Evolutionary conservation across 2,113 vertebrate species (phyloP), one percentile per base, ranked within the genome.

Genomic region (Entelurus aequoreus): DNA sequence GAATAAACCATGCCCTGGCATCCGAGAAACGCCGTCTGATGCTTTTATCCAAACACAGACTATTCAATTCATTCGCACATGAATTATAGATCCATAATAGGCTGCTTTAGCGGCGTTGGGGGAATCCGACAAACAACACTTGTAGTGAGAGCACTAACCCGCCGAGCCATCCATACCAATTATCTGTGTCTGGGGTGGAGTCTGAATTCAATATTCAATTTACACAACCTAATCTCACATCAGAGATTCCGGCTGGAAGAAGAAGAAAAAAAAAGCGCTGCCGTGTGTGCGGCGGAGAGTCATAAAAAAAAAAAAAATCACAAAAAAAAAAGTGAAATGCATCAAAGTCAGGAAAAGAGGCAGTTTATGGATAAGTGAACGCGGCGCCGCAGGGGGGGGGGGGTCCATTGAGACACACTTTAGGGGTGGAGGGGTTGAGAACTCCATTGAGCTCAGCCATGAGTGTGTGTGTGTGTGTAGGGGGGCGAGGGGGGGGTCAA

Each of bases 401-500:
- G 28, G 28, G 78, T 83, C 77, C 78, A 75, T 61, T 84, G 84
- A 83, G 77, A 79, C 77, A 72, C 76, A 21, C 69, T 37, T 37
- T 48, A 64, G 79, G 77, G 78, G 79, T 65, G 72, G 82, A 84
- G 81, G 79, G 84, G 81, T 78, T 53, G 65, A 80, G 82, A 71
- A 71, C 76, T 82, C 81, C 81, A 88, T 82, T 87, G 85, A 87
- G 84, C 72, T 62, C 75, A 79, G 84, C 81, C 76, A 78, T 80
- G 11, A 5, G 42, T 28, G 28, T 3, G 28, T 28, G 28, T 28
- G 28, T 28, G 28, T 28, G n/a, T n/a, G n/a, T n/a, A n/a, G n/a
- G n/a, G n/a, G n/a, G n/a, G n/a, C n/a, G 28, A 28, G 75, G 85
- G 85, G 87, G 87, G 84, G 87, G 84, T 86, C 87, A 84, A 82